Conservation (phyloP, 2,888 invertebrate genomes). For the Rhagonycha fulva region DNA sequence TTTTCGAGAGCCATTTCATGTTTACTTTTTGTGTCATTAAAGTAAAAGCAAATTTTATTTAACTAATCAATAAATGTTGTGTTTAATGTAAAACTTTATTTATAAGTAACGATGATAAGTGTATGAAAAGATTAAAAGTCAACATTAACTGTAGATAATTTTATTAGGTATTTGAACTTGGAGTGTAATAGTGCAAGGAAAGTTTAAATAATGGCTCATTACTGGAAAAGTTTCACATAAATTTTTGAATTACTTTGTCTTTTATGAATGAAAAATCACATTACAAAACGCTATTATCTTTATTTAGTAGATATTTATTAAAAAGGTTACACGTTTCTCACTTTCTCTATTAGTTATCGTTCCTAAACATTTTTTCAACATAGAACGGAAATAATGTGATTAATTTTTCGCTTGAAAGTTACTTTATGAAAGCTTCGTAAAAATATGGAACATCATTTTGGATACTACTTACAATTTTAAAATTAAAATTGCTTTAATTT, state of each 20-base stretch:
- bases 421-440: not conserved
- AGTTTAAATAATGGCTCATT: not conserved
- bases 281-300: not conserved
- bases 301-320: not conserved
- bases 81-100: not conserved
- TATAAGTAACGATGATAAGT: not conserved
- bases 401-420: not conserved
- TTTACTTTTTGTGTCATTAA: not conserved
- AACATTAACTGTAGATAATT: not conserved
- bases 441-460: not conserved
- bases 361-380: not conserved
- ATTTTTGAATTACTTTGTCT: not conserved
- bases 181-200: not conserved
- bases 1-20: not conserved
- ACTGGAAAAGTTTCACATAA: not conserved
- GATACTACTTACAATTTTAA: not conserved
- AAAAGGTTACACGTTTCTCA: not conserved
- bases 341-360: not conserved
- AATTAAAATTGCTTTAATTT: not conserved
- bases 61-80: not conserved
- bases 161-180: constrained; percentile 4
- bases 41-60: not conserved
- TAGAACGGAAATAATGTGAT: not conserved
- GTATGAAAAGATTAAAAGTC: not conserved
- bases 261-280: not conserved